Conservation (phyloP, 2,888 invertebrate genomes). For the Drosophila limbata region DNA sequence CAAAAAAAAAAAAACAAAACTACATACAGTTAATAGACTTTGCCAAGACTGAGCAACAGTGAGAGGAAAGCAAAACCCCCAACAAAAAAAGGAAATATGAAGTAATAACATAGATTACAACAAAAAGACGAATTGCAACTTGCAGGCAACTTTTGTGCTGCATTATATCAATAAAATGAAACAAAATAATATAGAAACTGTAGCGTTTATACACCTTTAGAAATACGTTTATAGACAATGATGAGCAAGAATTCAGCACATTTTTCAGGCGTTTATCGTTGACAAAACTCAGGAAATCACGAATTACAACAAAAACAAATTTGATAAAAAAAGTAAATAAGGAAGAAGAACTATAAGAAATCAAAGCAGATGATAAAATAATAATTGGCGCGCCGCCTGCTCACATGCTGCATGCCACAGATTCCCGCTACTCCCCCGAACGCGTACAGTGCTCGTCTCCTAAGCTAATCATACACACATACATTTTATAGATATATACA, state of each 20-base stretch:
- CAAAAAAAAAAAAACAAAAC: slow-evolving; percentile 49
- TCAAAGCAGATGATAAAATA: slow-evolving; percentile 11
- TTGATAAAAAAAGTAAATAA: slow-evolving; percentile 28
- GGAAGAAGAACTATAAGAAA: slow-evolving; percentile 6
- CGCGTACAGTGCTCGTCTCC: slow-evolving; percentile 37
- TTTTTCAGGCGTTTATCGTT: slow-evolving; percentile 59
- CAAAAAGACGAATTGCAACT: slow-evolving; percentile 33
- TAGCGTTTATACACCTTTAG: slow-evolving; percentile 42
- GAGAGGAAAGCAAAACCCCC: slow-evolving; percentile 48
- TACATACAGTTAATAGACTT: slow-evolving; percentile 69
- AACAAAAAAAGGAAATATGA: slow-evolving; percentile 9
- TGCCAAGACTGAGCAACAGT: slow-evolving; percentile 75
- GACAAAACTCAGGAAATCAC: slow-evolving; percentile 68
- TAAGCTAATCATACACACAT: slow-evolving; percentile 33
- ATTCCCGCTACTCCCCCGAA: slow-evolving; percentile 10
- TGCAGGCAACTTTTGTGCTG: slow-evolving; percentile 45
- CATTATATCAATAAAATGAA: slow-evolving; percentile 47
- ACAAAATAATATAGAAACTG: slow-evolving; percentile 32
- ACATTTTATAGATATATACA: slow-evolving; percentile 7
- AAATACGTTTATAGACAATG: slow-evolving; percentile 38
- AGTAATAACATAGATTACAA: slow-evolving; percentile 15
- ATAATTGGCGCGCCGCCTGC: slow-evolving; percentile 61
- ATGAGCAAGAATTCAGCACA: slow-evolving; percentile 21
- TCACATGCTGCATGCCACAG: slow-evolving; percentile 48
- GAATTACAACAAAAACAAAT: slow-evolving; percentile 49